Evolutionary conservation across 2,888 invertebrate genomes (phyloP).

Genomic region (Aricia artaxerxes): DNA sequence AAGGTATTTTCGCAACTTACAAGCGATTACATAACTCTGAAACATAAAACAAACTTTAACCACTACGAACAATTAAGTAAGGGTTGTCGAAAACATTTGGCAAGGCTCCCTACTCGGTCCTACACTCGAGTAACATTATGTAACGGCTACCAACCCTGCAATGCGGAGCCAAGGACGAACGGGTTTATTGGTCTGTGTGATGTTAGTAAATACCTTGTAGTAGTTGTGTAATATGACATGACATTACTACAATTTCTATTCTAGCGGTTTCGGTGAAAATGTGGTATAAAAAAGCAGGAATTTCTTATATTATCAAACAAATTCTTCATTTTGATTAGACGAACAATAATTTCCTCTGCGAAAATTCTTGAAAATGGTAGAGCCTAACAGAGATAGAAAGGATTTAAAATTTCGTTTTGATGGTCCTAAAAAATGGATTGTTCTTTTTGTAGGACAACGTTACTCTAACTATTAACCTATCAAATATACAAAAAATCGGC

Average conservation of each 20-base stretch:
- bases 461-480: too few species aligned
- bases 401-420: too few species aligned
- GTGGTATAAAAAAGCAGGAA: background rate
- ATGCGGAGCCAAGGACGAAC: conserved; percentile 6
- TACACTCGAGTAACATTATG: background rate
- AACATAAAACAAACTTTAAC: background rate
- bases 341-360: too few species aligned
- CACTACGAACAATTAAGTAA: background rate
- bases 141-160: background rate
- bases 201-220: background rate
- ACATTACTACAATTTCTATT: background rate
- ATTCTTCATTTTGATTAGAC: too few species aligned
- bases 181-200: conserved; percentile 4
- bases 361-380: too few species aligned
- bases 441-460: too few species aligned
- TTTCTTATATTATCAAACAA: too few species aligned
- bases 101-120: background rate
- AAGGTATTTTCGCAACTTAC: too few species aligned
- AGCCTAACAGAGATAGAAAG: too few species aligned
- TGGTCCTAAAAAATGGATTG: too few species aligned
- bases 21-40: background rate
- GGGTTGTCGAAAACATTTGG: conserved; percentile 14
- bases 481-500: too few species aligned
- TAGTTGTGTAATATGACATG: background rate
- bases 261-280: background rate